Evolutionary conservation across 2,797 vertebrate genomes (phyloP), one percentile per base, ranked within the genome.

Genomic region (Poeciliopsis turneri): DNA sequence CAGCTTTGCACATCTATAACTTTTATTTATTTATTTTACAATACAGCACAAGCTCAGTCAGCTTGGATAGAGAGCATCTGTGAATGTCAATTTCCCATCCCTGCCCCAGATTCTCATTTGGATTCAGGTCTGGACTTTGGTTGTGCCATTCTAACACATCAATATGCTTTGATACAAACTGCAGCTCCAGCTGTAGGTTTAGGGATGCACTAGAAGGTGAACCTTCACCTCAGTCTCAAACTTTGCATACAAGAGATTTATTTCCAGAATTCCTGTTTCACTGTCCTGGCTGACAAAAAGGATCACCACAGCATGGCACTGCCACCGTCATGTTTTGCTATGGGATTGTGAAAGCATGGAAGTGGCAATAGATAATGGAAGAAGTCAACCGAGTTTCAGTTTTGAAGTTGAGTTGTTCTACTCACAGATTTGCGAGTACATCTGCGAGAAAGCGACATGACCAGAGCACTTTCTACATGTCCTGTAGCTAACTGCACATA

Each of bases 111-210:
- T 71, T 53, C 18, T 55, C 59, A 46, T 51, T 33, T 57, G 39
- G 61, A 36, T 80, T 78, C 46, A 84, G 64, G 64, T 45, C 47
- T 30, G 64, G 64, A 41, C 64, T 68, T 36, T 68, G 36, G 64
- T 23, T 41, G 64, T 23, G 64, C 4, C 10, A 11, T 39, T 39
- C 64, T 39, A 23, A 41, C 36, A 30, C 33, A 66, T 66, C 36
- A 68, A 68, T 41, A 41, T 68, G 64, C 64, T 68, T 36, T 23
- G 64, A 68, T 68, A 41, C 39, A 23, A 68, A 68, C 33, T 39
- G 30, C 18, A 36, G 59, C 59, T 36, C 33, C 11, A 36, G 33
- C 18, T 41, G 64, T 23, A 12, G 36, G 36, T 5, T 41, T 68
- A 68, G 20, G 64, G 36, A 25, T 68, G 36, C 25, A 41, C 64